These are phyloP conservation scores for Sciurus niger DNA, from an alignment of 2,113 vertebrate species.

Conservation along the genomic window DNA sequence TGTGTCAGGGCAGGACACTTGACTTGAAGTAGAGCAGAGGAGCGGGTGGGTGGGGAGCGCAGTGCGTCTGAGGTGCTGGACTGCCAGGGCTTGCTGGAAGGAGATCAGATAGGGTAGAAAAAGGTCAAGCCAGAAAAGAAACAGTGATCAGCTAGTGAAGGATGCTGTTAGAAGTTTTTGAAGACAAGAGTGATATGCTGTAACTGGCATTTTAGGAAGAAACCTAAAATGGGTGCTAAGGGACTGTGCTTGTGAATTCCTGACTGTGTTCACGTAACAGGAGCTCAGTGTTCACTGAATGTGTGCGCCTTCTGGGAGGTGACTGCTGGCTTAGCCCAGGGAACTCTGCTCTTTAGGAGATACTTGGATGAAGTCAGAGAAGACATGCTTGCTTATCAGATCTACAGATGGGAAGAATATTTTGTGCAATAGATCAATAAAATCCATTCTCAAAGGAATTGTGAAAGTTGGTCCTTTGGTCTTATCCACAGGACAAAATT, in stretches of 20 bases:
- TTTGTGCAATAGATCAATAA: not conserved
- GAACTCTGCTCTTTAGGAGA: not conserved
- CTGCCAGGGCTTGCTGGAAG: not conserved
- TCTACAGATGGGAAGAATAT: not conserved
- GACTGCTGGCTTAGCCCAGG: not conserved
- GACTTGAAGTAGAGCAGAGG: not conserved
- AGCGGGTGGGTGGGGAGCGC: fast-evolving
- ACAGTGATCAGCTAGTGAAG: not conserved
- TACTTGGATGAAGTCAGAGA: not conserved
- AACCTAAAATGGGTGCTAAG: not conserved
- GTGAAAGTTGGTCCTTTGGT: not conserved
- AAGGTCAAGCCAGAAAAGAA: not conserved
- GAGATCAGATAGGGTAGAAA: not conserved
- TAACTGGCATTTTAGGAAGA: not conserved
- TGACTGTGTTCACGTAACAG: not conserved
- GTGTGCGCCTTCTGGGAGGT: not conserved
- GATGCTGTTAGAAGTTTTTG: not conserved
- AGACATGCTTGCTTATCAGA: not conserved
- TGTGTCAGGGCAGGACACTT: not conserved
- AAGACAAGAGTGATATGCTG: not conserved
- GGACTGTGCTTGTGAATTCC: not conserved
- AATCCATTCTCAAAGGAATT: not conserved
- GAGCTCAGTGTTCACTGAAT: not conserved
- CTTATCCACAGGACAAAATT: not conserved
- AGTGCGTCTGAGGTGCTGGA: not conserved